Evolutionary conservation across 2,888 invertebrate species (phyloP).

Genomic region (Cheilosia soror): DNA sequence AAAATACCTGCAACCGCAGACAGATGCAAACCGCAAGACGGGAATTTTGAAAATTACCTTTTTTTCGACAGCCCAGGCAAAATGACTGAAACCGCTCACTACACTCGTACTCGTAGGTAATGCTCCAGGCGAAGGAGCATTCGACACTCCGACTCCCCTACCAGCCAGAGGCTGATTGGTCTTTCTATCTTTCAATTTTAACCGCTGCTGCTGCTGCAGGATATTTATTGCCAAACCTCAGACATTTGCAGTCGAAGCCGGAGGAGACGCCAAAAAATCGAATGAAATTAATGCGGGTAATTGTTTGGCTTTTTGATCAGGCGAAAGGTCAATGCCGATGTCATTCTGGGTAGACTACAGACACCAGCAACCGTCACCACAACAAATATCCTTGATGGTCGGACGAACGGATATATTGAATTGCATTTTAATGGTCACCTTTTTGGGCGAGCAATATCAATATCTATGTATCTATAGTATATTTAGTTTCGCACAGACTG

Average conservation of each 20-base stretch:
- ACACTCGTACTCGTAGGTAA: too few species aligned
- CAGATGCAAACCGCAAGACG: constrained; percentile 74
- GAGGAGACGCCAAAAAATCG: constrained; percentile 61
- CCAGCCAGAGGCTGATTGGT: constrained; percentile 19
- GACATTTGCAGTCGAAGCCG: constrained; percentile 44
- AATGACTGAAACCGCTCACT: constrained; percentile 24
- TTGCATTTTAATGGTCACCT: constrained; percentile 67
- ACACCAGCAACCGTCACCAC: constrained; percentile 51
- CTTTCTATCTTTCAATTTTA: background rate
- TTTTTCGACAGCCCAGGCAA: constrained; percentile 16
- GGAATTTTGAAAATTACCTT: constrained; percentile 67
- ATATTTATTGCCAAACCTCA: constrained; percentile 74
- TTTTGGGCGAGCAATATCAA: constrained; percentile 4
- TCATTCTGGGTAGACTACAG: constrained; percentile 39
- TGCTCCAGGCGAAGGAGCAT: constrained; percentile 14
- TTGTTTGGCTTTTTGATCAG: constrained; percentile 62
- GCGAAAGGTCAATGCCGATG: constrained; percentile 68
- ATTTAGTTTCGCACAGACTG: constrained; percentile 8
- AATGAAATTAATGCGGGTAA: constrained; percentile 76
- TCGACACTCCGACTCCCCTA: constrained; percentile 3
- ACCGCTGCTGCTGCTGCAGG: constrained; percentile 52
- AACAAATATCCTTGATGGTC: constrained; percentile 53
- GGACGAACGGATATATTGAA: constrained; percentile 40
- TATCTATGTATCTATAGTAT: background rate
- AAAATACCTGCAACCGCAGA: constrained; percentile 75